Conservation (phyloP, 1,140 invertebrate genomes). For the Neotoxoptera formosana region DNA sequence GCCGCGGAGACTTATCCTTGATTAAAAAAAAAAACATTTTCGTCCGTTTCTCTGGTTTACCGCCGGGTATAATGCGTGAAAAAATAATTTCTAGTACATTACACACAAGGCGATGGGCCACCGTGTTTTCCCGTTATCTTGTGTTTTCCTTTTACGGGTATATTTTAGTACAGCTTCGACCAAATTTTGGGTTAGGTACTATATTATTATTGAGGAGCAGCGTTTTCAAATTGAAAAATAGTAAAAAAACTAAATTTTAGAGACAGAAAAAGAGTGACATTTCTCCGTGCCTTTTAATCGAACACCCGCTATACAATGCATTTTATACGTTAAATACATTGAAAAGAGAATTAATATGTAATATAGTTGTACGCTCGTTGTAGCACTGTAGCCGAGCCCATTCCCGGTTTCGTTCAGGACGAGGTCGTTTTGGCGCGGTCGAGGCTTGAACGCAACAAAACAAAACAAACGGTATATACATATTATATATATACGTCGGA, state of each 20-base stretch:
- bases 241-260: neutral
- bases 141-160: neutral
- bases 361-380: neutral
- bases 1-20: neutral
- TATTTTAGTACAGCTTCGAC: neutral
- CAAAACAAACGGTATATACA: neutral
- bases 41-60: neutral
- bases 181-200: neutral
- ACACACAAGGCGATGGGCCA: neutral
- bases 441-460: neutral
- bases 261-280: neutral
- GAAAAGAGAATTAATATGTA: neutral
- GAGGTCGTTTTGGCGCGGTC: slow-evolving; percentile 31
- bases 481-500: neutral
- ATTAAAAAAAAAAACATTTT: neutral
- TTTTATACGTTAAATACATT: neutral
- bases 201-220: too few species aligned
- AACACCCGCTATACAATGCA: neutral
- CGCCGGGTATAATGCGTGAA: neutral
- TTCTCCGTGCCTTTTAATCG: neutral
- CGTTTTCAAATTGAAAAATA: too few species aligned
- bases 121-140: too few species aligned
- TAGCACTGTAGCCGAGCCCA: neutral
- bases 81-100: neutral
- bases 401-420: neutral